These are phyloP conservation scores for Cheirogaleus medius DNA, from an alignment of 2,113 vertebrate genomes.

Conservation along the genomic window DNA sequence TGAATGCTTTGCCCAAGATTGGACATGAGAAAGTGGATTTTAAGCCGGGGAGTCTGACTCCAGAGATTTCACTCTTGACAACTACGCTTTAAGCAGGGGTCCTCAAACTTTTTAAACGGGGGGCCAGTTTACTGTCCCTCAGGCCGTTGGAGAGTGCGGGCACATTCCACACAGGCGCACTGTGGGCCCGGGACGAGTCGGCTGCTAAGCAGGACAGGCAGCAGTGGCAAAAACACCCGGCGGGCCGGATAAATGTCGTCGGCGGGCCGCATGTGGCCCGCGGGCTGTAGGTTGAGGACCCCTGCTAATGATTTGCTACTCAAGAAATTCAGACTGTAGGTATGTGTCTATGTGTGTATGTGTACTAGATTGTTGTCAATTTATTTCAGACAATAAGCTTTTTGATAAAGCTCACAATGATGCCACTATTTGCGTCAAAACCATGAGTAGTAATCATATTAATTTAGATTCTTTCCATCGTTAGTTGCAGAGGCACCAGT, in stretches of 20 bases:
- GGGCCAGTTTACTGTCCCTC: too few species aligned
- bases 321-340: background rate
- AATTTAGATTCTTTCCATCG: background rate
- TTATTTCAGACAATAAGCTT: background rate
- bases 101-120: too few species aligned
- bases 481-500: background rate
- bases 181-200: too few species aligned
- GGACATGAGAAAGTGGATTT: background rate
- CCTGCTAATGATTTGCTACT: background rate
- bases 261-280: too few species aligned
- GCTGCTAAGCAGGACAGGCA: too few species aligned
- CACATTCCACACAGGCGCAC: too few species aligned
- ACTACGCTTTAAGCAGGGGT: background rate
- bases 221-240: too few species aligned
- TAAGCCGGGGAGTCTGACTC: background rate
- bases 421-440: background rate
- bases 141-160: too few species aligned
- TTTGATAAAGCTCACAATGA: background rate
- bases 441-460: background rate
- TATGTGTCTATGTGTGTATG: background rate
- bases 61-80: background rate
- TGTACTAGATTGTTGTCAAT: background rate
- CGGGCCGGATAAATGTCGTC: too few species aligned
- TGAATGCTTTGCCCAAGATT: background rate
- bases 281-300: too few species aligned